Percentiles rank a stretch among this genome's conserved stretches.
Evolutionary conservation across 2,113 vertebrate species (phyloP).

Genomic region (Ceratotherium simum): DNA sequence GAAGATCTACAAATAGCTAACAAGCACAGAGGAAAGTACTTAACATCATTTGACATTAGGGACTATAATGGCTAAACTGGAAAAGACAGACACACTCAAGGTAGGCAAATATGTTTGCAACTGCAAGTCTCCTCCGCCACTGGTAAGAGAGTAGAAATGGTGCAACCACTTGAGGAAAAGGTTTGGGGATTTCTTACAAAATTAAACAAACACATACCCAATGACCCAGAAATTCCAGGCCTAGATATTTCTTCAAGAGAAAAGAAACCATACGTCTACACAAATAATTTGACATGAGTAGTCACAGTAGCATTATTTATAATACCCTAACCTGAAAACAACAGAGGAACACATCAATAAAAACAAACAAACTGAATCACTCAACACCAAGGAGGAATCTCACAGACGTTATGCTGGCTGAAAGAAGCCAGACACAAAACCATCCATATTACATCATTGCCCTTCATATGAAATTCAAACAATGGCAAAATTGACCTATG

Average conservation of each 20-base stretch:
- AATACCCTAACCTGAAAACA: background rate
- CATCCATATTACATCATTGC: background rate
- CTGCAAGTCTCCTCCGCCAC: fast-evolving
- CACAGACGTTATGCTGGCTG: background rate
- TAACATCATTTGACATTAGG: background rate
- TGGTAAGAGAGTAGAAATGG: background rate
- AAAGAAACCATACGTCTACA: background rate
- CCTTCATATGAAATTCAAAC: background rate
- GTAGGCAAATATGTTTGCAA: background rate
- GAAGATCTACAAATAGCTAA: background rate
- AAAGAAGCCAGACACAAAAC: background rate
- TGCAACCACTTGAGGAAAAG: background rate
- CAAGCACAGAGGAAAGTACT: background rate
- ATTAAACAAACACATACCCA: background rate
- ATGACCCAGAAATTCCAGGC: background rate
- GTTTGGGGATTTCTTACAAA: background rate
- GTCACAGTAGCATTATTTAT: background rate
- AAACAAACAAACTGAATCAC: background rate
- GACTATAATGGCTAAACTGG: background rate
- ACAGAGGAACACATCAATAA: background rate
- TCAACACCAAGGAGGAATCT: background rate
- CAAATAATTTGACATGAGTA: background rate
- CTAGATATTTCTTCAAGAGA: background rate
- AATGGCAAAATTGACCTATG: background rate
- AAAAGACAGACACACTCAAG: background rate